Conservation (phyloP, 2,888 invertebrate genomes). For the Cosmopolites sordidus region DNA sequence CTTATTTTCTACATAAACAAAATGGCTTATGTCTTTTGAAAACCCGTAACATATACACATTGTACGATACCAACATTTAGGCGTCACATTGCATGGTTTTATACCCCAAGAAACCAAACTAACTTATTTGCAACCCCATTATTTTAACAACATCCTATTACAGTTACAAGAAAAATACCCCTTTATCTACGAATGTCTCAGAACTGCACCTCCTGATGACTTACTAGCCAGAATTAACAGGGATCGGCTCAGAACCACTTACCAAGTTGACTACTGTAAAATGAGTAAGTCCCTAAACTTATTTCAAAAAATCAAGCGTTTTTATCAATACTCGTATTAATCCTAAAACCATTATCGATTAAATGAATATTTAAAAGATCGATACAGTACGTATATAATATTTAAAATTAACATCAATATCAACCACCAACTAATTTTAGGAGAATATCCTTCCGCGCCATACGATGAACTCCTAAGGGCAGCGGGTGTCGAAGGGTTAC, state of each 20-base stretch:
- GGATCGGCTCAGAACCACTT: constrained; percentile 59
- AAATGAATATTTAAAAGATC: too few relatives aligned
- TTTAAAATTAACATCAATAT: background rate
- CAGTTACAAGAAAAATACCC: constrained; percentile 62
- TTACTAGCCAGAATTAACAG: constrained; percentile 57
- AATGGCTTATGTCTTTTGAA: too few relatives aligned
- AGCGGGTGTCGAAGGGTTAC: constrained; percentile 53
- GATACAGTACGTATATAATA: background rate
- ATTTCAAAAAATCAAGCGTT: too few relatives aligned
- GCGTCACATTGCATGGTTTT: too few relatives aligned
- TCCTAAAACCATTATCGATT: too few relatives aligned
- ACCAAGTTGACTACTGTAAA: constrained; percentile 58
- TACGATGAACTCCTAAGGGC: constrained; percentile 57
- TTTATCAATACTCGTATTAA: too few relatives aligned
- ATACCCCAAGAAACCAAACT: too few relatives aligned
- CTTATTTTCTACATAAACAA: too few relatives aligned
- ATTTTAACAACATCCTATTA: too few relatives aligned
- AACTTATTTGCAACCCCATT: too few relatives aligned
- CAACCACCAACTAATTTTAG: constrained; percentile 32
- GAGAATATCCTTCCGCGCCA: constrained; percentile 53
- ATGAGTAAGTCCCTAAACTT: constrained; percentile 46
- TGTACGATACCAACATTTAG: too few relatives aligned
- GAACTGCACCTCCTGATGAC: constrained; percentile 56
- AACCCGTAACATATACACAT: too few relatives aligned
- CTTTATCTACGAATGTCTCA: constrained; percentile 59